Base-by-base conservation (phyloP, 2,113 vertebrate genomes). In the Cyprinodon tularosa region DNA sequence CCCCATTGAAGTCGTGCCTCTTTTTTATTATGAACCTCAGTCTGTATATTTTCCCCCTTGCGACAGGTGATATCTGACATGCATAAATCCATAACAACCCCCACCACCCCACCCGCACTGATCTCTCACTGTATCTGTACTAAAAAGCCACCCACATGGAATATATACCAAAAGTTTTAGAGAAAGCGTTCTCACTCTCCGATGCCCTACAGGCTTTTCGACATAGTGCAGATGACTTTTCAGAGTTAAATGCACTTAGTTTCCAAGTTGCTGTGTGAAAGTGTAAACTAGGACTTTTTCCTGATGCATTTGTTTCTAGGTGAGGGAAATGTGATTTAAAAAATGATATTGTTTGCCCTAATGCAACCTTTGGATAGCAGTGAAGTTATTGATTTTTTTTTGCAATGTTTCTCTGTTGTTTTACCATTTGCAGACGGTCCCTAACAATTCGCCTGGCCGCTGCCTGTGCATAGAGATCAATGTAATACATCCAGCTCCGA, bases 51-150 rank as follows among this genome's bases (percentile, higher is more conserved):
- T 67, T 83, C 78, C 65, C 13, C 62, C 1, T 68, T 81, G 47
- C 87, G 86, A 91, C 88, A 90, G 84, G 71, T 83, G 82, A 89
- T 86, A 84, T 67, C 71, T 82, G 77, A 89, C 79, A 66, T 63
- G 50, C 75, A 80, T 81, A 80, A 88, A 84, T 82, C 83, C 78
- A 85, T 45, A 69, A 60, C 84, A 75, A 88, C 89, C 83, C 63
- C 70, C 42, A 42, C 68, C 29, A 29, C 29, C 29, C 29, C 29
- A 29, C 29, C 29, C 29, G 29, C 29, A 72, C 38, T 59, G 68
- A 68, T 84, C 74, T 82, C 79, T 73, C 85, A 73, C 77, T 86
- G 84, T 77, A 79, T 74, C 76, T 77, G 84, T 72, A 77, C 76
- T 74, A 44, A 22, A 77, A 45, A 66, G 3, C 75, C 89, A 89